Conservation (phyloP, 2,888 invertebrate species). For the Xestia xanthographa region DNA sequence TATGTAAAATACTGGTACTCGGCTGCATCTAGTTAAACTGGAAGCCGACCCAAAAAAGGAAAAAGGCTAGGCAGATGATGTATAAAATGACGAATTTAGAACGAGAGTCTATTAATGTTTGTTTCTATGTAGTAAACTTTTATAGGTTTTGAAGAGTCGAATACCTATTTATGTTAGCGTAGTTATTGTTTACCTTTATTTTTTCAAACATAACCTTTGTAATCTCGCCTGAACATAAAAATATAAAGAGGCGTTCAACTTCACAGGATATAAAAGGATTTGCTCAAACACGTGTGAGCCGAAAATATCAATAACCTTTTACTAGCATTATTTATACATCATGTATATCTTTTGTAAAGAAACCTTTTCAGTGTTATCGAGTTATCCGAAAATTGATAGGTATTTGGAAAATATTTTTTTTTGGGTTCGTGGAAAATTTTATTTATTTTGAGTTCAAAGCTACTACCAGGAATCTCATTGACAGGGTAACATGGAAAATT, state of each 20-base stretch:
- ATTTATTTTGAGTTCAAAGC: not conserved
- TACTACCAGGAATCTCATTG: not conserved
- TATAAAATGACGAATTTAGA: not conserved
- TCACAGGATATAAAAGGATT: constrained; percentile 13
- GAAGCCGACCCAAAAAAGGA: no score
- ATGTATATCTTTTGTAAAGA: not conserved
- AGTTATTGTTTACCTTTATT: not conserved
- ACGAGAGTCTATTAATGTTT: not conserved
- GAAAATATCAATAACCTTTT: constrained; percentile 40
- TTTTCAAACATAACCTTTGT: not conserved
- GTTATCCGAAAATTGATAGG: not conserved
- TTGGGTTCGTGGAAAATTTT: not conserved
- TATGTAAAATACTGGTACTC: no score
- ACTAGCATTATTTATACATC: constrained; percentile 3
- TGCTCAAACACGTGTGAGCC: not conserved
- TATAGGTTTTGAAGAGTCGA: not conserved
- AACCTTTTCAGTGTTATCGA: constrained; percentile 11
- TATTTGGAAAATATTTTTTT: constrained; percentile 5
- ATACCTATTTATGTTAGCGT: not conserved
- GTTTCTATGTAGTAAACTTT: not conserved
- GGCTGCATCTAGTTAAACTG: no score
- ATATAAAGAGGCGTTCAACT: constrained; percentile 3
- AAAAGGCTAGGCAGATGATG: no score
- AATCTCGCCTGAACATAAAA: not conserved
- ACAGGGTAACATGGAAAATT: not conserved